phyloP scores from a whole-genome alignment of 2,888 invertebrate species.

The Cremastinae sp. region DNA sequence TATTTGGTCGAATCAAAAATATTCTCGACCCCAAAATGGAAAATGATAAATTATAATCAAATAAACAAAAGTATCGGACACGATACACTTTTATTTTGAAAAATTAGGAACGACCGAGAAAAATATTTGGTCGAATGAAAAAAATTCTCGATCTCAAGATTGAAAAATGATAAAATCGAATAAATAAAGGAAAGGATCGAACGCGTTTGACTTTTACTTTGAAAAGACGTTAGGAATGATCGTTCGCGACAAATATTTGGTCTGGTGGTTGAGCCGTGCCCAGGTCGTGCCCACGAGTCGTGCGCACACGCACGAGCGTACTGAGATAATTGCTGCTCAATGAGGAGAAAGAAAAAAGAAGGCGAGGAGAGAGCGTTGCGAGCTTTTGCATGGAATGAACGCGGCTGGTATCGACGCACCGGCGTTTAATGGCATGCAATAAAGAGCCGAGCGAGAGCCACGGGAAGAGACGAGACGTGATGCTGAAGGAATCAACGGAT shows the following conservation, averaged over 20 bases:
- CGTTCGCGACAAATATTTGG: conserved; percentile 58
- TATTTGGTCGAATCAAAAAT: too few species aligned
- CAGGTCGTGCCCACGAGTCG: conserved; percentile 57
- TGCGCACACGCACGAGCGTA: conserved; percentile 16
- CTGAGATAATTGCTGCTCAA: conserved; percentile 12
- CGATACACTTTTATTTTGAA: too few species aligned
- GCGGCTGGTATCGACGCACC: conserved; percentile 33
- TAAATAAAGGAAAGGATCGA: not conserved
- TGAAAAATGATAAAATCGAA: conserved; percentile 15
- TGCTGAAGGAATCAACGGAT: conserved; percentile 20
- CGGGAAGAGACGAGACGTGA: conserved; percentile 4
- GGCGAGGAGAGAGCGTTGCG: conserved; percentile 23
- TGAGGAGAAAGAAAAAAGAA: conserved; percentile 44
- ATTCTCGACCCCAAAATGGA: too few species aligned
- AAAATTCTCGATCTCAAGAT: not conserved
- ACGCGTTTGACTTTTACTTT: not conserved
- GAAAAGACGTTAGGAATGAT: conserved; percentile 40
- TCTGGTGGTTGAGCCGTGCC: conserved; percentile 59
- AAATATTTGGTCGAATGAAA: not conserved
- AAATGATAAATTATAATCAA: too few species aligned
- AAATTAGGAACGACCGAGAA: too few species aligned
- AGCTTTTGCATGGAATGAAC: conserved; percentile 27
- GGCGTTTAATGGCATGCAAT: conserved; percentile 57
- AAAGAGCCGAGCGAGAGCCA: conserved; percentile 28
- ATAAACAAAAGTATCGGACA: too few species aligned